These are phyloP conservation scores for Pelochelys cantorii DNA, from an alignment of 2,797 vertebrate genomes.

Conservation along the genomic window DNA sequence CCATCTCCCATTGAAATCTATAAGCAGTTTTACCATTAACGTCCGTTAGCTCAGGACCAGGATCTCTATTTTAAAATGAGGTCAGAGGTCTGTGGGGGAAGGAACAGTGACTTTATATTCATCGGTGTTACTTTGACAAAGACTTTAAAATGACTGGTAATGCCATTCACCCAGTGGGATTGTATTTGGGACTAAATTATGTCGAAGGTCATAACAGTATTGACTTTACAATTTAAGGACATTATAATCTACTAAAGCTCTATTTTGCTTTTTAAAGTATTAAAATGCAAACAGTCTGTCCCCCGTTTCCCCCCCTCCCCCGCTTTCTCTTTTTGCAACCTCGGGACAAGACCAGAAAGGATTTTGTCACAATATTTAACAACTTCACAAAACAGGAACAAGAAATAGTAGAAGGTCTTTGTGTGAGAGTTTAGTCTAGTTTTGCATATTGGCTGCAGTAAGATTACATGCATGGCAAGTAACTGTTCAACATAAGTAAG, in stretches of 20 bases:
- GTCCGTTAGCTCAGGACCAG: background rate
- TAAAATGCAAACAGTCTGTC: background rate
- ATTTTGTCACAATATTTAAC: background rate
- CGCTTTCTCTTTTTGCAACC: background rate
- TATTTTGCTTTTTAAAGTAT: constrained; percentile 12
- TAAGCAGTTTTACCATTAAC: background rate
- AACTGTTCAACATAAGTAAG: background rate
- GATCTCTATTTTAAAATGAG: background rate
- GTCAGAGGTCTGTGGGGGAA: background rate
- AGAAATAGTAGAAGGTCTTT: background rate
- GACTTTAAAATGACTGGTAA: background rate
- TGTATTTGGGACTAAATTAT: background rate
- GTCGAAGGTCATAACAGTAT: background rate
- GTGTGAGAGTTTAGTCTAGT: background rate
- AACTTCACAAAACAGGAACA: background rate
- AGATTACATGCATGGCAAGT: constrained; percentile 10
- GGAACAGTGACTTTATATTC: background rate
- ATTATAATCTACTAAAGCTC: background rate
- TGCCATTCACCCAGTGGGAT: background rate
- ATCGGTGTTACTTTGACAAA: background rate
- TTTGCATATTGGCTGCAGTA: constrained; percentile 15
- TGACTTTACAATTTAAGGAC: background rate
- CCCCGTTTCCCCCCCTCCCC: background rate
- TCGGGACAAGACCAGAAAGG: background rate
- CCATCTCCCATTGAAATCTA: background rate